Percentiles rank a stretch among this genome's conserved stretches.
These are phyloP conservation scores for Ammodytes marinus DNA, from an alignment of 2,113 vertebrate genomes.

Conservation along the genomic window DNA sequence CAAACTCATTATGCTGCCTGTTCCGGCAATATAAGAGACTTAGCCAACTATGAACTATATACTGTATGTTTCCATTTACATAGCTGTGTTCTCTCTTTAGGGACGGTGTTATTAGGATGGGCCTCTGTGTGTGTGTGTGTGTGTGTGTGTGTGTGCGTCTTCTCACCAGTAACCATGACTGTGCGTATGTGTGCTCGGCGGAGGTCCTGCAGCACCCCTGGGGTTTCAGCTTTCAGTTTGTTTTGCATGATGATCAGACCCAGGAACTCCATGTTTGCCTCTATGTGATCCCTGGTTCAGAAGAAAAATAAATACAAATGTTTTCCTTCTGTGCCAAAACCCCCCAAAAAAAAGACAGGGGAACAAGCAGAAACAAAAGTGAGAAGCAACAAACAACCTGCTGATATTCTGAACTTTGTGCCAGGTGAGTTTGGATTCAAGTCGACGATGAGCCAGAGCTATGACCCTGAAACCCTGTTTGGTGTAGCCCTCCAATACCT, in stretches of 20 bases:
- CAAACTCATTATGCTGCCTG: conserved; percentile 10
- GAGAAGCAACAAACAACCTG: conserved; percentile 83
- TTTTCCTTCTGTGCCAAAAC: not conserved
- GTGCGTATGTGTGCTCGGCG: conserved; percentile 94
- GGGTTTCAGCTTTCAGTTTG: conserved; percentile 95
- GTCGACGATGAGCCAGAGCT: conserved; percentile 93
- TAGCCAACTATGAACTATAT: not conserved
- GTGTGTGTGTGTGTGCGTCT: not conserved
- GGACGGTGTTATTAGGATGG: not conserved
- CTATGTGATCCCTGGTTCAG: conserved; percentile 90
- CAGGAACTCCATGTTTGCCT: conserved; percentile 96
- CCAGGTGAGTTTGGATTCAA: conserved; percentile 96
- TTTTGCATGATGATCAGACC: conserved; percentile 99
- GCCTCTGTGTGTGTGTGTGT: not conserved
- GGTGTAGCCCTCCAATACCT: conserved; percentile 93
- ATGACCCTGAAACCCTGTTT: conserved; percentile 98
- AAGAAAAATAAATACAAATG: not conserved
- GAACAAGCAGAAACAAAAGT: not conserved
- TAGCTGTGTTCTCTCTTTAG: not conserved
- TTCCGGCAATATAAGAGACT: not conserved
- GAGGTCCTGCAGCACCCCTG: conserved; percentile 92
- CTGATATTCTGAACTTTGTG: conserved; percentile 96
- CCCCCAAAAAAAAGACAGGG: not conserved
- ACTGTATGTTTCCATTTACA: not conserved
- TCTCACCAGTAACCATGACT: conserved; percentile 97